Percentiles rank a stretch among this genome's conserved stretches.
Evolutionary conservation across 2,113 vertebrate genomes (phyloP).

Genomic region (Leucosticte australis): DNA sequence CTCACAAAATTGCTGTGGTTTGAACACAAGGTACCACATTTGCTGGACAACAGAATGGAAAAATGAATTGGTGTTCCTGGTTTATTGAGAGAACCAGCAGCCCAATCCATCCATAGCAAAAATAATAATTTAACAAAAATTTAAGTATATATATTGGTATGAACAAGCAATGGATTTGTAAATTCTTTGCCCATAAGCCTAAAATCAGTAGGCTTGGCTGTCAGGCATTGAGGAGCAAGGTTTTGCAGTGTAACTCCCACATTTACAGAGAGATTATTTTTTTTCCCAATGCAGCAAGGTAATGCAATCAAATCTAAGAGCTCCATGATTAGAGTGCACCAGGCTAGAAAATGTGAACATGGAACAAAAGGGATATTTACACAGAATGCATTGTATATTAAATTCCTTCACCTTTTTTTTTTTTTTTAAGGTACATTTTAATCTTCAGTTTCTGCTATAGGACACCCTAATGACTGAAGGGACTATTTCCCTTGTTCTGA

Average conservation of each 20-base stretch:
- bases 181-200: neutral
- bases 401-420: neutral
- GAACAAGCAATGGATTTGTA: neutral
- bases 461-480: neutral
- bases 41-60: neutral
- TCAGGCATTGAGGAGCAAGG: neutral
- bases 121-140: neutral
- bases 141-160: neutral
- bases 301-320: slow-evolving; percentile 33
- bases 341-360: neutral
- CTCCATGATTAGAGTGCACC: neutral
- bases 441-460: neutral
- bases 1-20: neutral
- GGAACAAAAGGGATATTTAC: neutral
- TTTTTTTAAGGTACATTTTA: neutral
- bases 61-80: neutral
- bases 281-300: neutral
- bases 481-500: neutral
- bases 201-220: neutral
- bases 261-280: neutral
- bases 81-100: neutral
- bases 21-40: neutral
- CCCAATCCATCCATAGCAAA: neutral
- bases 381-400: neutral
- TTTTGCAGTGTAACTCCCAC: neutral